These are phyloP conservation scores for Chromobotia macracanthus DNA, from an alignment of 2,797 vertebrate genomes.

Conservation along the genomic window DNA sequence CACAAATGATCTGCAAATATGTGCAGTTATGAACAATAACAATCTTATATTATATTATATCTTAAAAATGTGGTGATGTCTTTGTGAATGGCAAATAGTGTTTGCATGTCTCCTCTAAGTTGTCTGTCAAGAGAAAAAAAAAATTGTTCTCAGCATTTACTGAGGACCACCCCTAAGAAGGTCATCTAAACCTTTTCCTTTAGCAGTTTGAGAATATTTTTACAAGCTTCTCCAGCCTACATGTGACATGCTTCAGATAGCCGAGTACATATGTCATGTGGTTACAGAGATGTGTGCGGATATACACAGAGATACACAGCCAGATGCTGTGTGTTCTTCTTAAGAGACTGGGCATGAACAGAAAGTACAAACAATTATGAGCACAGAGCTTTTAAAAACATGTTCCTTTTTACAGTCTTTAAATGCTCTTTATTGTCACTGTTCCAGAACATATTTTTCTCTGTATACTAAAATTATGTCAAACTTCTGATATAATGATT, in stretches of 20 bases:
- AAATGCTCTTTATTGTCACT: not conserved
- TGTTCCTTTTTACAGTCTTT: not conserved
- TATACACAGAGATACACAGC: conserved; percentile 49
- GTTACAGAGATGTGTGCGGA: conserved; percentile 55
- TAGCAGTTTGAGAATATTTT: conserved; percentile 53
- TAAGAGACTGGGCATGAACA: not conserved
- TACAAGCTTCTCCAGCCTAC: conserved; percentile 53
- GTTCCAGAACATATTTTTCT: not conserved
- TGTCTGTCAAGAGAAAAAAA: conserved; percentile 28
- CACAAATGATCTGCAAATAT: not conserved
- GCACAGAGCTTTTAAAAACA: not conserved
- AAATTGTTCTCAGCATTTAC: conserved; percentile 28
- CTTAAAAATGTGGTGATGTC: not conserved
- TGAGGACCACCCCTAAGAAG: conserved; percentile 21
- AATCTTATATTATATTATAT: not conserved
- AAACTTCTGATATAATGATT: not conserved
- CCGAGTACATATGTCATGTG: conserved; percentile 54
- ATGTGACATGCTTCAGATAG: conserved; percentile 59
- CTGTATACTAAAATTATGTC: not conserved
- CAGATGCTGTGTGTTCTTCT: conserved; percentile 43
- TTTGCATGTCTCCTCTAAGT: conserved; percentile 39
- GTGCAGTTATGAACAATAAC: not conserved
- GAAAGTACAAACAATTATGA: not conserved
- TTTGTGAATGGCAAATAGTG: conserved; percentile 17
- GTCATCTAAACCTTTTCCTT: conserved; percentile 53